Evolutionary conservation across 2,888 invertebrate species (phyloP).

Genomic region (Nudaria mundana): DNA sequence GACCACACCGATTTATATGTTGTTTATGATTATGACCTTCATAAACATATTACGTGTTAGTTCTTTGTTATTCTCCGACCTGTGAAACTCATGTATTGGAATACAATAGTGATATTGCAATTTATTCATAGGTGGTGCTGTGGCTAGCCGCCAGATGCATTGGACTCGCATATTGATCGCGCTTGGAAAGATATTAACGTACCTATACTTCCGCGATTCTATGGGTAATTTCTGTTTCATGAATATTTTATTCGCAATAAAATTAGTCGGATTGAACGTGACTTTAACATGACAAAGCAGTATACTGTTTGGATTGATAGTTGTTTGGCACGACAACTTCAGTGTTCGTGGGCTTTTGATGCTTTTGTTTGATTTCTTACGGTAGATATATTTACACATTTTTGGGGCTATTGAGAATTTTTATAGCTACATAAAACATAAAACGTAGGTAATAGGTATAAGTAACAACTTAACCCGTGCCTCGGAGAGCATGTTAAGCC

Average conservation of each 20-base stretch:
- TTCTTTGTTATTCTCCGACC: slow-evolving; percentile 4
- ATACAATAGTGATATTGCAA: slow-evolving; percentile 9
- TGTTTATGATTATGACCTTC: slow-evolving; percentile 2
- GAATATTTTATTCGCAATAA: slow-evolving; percentile 6
- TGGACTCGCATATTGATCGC: slow-evolving; percentile 9
- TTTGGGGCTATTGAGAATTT: no score
- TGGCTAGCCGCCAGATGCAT: neutral
- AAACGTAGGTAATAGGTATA: no score
- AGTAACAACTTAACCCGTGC: no score
- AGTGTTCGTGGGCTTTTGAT: neutral
- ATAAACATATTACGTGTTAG: slow-evolving; percentile 6
- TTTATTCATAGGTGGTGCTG: slow-evolving; percentile 9
- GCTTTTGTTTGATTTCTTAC: neutral
- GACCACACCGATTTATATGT: slow-evolving; percentile 7
- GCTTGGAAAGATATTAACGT: slow-evolving; percentile 3
- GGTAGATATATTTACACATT: neutral
- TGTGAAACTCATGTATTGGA: slow-evolving; percentile 8
- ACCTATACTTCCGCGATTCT: slow-evolving; percentile 1
- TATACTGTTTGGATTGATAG: neutral
- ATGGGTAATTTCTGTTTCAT: slow-evolving; percentile 8
- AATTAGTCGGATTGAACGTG: slow-evolving; percentile 2
- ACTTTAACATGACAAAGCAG: slow-evolving; percentile 2
- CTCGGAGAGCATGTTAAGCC: no score
- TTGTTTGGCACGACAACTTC: neutral
- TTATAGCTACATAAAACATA: no score